phyloP scores from a whole-genome alignment of 2,797 vertebrate genomes.

The Malacoraja senta region DNA sequence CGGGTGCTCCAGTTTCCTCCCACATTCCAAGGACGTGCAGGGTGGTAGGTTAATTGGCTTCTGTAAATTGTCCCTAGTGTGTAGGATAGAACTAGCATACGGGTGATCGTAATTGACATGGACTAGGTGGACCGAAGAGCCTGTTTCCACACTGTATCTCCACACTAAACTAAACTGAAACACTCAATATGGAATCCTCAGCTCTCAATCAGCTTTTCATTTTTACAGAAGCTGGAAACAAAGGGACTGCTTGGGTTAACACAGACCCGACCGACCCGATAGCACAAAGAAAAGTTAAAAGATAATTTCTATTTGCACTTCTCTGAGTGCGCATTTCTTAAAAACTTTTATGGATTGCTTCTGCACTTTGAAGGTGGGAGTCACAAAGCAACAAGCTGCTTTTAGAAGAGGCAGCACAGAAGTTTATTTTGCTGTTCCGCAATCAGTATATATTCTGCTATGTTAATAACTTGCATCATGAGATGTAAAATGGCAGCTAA shows the following conservation, averaged over 20 bases:
- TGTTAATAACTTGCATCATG: not conserved
- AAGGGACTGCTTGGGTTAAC: not conserved
- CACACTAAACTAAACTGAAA: not conserved
- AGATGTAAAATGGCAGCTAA: not conserved
- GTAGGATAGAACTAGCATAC: no score
- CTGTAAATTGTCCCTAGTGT: no score
- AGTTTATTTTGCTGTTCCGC: not conserved
- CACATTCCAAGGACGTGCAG: no score
- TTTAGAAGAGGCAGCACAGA: not conserved
- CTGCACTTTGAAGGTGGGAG: not conserved
- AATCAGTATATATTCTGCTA: not conserved
- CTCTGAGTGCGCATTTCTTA: not conserved
- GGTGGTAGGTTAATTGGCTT: no score
- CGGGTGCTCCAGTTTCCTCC: no score
- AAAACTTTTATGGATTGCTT: not conserved
- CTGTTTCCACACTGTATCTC: no score
- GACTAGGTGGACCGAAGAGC: no score
- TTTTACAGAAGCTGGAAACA: not conserved
- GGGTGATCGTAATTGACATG: no score
- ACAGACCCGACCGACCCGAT: not conserved
- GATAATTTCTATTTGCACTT: not conserved
- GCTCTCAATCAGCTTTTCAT: not conserved
- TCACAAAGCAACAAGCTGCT: not conserved
- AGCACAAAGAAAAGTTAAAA: not conserved
- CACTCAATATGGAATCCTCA: not conserved